Evolutionary conservation across 2,113 vertebrate genomes (phyloP).

Genomic region (Tympanuchus pallidicinctus): DNA sequence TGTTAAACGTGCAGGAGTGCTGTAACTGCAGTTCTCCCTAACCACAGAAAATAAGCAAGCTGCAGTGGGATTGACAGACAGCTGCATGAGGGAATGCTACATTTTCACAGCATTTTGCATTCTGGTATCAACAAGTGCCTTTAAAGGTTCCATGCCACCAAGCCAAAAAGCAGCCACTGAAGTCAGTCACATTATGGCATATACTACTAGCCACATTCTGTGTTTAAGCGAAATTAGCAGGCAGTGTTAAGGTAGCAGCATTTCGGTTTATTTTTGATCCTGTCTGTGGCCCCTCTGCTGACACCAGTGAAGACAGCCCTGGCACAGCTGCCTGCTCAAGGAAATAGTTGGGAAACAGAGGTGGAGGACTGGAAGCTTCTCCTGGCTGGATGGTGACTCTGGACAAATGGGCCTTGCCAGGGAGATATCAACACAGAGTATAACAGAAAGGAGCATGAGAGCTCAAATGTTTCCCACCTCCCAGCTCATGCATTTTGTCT

Average conservation of each 20-base stretch:
- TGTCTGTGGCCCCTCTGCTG: not conserved
- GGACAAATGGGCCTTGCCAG: not conserved
- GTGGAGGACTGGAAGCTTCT: not conserved
- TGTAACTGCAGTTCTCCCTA: not conserved
- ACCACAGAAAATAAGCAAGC: not conserved
- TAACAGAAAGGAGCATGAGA: not conserved
- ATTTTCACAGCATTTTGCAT: slow-evolving; percentile 1
- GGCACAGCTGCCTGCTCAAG: not conserved
- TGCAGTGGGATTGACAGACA: not conserved
- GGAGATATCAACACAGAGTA: not conserved
- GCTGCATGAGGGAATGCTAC: not conserved
- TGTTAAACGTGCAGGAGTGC: not conserved
- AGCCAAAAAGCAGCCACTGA: slow-evolving; percentile 26
- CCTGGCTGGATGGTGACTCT: not conserved
- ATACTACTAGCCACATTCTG: fast-evolving
- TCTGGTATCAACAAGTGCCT: slow-evolving; percentile 4
- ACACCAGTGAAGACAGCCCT: not conserved
- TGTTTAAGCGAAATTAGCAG: not conserved
- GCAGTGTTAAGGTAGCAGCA: not conserved
- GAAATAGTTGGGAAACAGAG: not conserved
- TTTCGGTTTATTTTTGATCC: not conserved
- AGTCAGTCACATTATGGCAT: not conserved
- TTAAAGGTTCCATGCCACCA: not conserved
- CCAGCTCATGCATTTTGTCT: not conserved
- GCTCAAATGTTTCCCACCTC: not conserved